Evolutionary conservation across 2,888 invertebrate genomes (phyloP), one percentile per base, ranked within the genome.

Genomic region (Harpagoxenus sublaevis): DNA sequence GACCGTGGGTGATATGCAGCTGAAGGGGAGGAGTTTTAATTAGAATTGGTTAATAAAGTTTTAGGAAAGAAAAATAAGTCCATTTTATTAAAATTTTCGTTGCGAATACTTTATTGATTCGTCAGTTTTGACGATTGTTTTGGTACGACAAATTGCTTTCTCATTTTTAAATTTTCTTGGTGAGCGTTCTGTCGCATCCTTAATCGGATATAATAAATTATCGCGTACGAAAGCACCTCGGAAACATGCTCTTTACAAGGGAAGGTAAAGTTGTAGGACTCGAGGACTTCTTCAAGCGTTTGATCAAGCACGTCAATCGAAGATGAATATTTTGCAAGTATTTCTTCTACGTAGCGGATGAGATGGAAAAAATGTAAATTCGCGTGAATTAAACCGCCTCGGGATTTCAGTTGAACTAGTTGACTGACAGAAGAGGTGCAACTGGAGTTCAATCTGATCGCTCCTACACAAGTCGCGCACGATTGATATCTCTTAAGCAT

Each of bases 281-380:
- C 8, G 2, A 63, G 10, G 3, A 63, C 39, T 63, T 63, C 10
- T 3, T 63, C 39, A 2, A 63, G 4, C 15, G 63, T 63, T 15
- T 2, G 3, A 39, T 42, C 63, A 3, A 42, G 42, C 8, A 63
- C 39, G 10, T 63, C n/a, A 9, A 9, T 8, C 0, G 3, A 6
- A 63, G 42, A 42, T 2, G n/a, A 8, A 63, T 63, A 63, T 63
- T 63, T 63, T n/a, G 42, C 42, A 63, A 63, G 42, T 6, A 15
- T 35, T 18, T 9, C 1, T 31, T 63, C 39, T n/a, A 63, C 8
- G 4, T 63, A 8, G 10, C 39, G n/a, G 9, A 63, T 39, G 9
- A 63, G n/a, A n/a, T 63, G 3, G 39, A 63, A 63, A n/a, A n/a
- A 63, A 9, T n/a, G 18, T 12, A n/a, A n/a, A 63, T 63, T 63